Conservation (phyloP, 2,797 vertebrate species). For the Notolabrus celidotus region DNA sequence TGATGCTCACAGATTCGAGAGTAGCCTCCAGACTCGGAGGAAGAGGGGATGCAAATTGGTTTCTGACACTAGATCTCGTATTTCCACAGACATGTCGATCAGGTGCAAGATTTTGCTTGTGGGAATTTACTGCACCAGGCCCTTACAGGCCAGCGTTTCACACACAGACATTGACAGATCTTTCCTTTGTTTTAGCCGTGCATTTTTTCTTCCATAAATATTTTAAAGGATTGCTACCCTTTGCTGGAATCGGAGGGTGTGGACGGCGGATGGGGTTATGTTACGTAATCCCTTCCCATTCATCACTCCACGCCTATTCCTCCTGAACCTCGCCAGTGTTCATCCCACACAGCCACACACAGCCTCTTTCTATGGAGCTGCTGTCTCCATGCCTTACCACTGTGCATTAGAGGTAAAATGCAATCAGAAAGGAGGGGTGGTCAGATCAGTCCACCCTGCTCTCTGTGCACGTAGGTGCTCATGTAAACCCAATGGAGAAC, state of each 20-base stretch:
- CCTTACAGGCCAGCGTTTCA: slow-evolving; percentile 31
- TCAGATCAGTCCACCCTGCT: slow-evolving; percentile 4
- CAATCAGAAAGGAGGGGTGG: not conserved
- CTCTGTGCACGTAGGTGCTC: not conserved
- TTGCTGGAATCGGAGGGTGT: slow-evolving; percentile 66
- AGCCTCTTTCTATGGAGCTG: slow-evolving; percentile 32
- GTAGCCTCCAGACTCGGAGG: not conserved
- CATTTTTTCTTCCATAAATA: slow-evolving; percentile 42
- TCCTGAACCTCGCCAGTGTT: slow-evolving; percentile 60
- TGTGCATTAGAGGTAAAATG: not conserved
- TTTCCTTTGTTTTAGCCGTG: not conserved
- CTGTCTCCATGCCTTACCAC: slow-evolving; percentile 14
- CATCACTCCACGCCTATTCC: slow-evolving; percentile 70
- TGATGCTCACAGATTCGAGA: not conserved
- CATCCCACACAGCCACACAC: slow-evolving; percentile 58
- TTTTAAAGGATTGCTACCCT: slow-evolving; percentile 46
- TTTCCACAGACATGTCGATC: slow-evolving; percentile 24
- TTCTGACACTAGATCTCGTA: slow-evolving; percentile 1
- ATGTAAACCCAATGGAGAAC: not conserved
- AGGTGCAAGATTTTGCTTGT: slow-evolving; percentile 54
- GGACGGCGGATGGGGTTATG: slow-evolving; percentile 75
- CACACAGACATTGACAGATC: not conserved
- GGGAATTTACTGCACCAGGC: slow-evolving; percentile 51
- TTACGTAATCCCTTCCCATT: slow-evolving; percentile 78
- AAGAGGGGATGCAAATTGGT: slow-evolving; percentile 16